Conservation (phyloP, 2,888 invertebrate genomes). For the Protonemura montana region DNA sequence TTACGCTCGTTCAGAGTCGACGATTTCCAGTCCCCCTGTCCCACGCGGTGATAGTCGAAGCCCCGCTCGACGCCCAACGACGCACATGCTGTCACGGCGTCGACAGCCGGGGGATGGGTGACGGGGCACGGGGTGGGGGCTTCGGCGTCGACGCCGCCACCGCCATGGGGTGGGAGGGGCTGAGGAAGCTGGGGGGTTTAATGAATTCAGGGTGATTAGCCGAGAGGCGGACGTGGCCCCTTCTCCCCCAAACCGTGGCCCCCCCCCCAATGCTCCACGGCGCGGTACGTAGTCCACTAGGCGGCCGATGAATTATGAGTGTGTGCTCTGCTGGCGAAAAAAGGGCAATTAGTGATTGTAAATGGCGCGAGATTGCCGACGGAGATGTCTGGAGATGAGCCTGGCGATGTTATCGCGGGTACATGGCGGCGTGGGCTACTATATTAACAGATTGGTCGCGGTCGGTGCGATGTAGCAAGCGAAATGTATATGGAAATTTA, state of each 20-base stretch:
- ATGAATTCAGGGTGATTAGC: constrained; percentile 12
- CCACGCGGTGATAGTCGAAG: no score
- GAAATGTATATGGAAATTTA: no score
- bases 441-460: no score
- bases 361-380: background rate
- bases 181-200: background rate
- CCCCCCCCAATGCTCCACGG: constrained; percentile 56
- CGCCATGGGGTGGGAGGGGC: constrained; percentile 43
- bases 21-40: background rate
- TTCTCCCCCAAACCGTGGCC: constrained; percentile 48
- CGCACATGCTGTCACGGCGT: background rate
- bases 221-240: background rate
- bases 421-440: background rate
- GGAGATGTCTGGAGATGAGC: background rate
- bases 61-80: background rate
- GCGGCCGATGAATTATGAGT: background rate
- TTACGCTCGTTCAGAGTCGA: no score
- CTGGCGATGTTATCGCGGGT: background rate
- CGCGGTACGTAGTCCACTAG: constrained; percentile 38
- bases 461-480: no score
- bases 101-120: background rate
- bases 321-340: background rate
- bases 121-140: constrained; percentile 17
- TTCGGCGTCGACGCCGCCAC: constrained; percentile 55
- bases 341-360: background rate